Percentiles rank a stretch among this genome's conserved stretches.
These are phyloP conservation scores for Chionomys nivalis DNA, from an alignment of 2,113 vertebrate species.

Conservation along the genomic window DNA sequence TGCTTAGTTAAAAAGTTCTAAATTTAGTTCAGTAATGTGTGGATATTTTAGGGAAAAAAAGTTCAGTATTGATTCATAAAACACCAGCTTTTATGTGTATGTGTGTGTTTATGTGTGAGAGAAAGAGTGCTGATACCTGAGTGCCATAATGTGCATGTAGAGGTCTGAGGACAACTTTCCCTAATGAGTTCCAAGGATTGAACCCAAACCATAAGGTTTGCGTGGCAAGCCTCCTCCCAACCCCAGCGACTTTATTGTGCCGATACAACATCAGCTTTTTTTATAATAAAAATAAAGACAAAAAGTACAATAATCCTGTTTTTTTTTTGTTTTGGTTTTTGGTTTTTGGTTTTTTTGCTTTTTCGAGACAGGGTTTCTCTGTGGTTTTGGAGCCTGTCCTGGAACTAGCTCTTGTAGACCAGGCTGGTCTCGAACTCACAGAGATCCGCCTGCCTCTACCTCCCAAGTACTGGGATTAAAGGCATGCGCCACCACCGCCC, in stretches of 20 bases:
- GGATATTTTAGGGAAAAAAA: constrained; percentile 45
- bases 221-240: background rate
- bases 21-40: constrained; percentile 14
- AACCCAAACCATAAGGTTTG: background rate
- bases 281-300: background rate
- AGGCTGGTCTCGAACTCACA: no score
- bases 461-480: no score
- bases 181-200: background rate
- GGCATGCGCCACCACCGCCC: no score
- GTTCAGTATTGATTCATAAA: constrained; percentile 24
- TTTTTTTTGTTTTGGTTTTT: no score
- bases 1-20: background rate
- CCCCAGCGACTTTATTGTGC: background rate
- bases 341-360: no score
- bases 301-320: background rate
- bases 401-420: no score
- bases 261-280: background rate
- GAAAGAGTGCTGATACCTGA: background rate
- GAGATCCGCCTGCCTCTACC: no score
- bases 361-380: no score
- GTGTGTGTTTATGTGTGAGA: background rate
- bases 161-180: background rate
- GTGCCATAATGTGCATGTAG: background rate
- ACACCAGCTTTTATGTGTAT: background rate
- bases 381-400: no score